Conservation (phyloP, 2,888 invertebrate genomes). For the Miltochrista miniata region DNA sequence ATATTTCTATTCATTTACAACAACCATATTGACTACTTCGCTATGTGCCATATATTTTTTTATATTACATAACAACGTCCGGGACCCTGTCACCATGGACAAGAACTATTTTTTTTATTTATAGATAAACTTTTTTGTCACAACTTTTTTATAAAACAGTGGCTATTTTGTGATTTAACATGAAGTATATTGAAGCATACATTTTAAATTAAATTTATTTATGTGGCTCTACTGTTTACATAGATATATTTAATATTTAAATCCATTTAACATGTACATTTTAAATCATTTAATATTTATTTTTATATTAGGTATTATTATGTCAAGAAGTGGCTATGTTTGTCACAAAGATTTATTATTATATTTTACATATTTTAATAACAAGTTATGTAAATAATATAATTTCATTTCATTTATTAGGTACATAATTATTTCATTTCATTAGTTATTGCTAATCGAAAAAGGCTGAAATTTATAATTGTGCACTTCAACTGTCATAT, state of each 20-base stretch:
- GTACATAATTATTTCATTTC: background rate
- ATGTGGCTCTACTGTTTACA: constrained; percentile 37
- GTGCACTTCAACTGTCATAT: too few relatives aligned
- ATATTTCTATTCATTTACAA: constrained; percentile 64
- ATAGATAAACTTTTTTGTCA: constrained; percentile 39
- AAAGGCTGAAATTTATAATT: too few relatives aligned
- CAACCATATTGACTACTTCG: constrained; percentile 48
- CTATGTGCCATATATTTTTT: constrained; percentile 30
- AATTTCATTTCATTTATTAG: constrained; percentile 2
- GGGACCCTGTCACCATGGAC: constrained; percentile 50
- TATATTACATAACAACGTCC: constrained; percentile 39
- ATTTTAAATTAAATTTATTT: constrained; percentile 26
- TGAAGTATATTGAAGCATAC: constrained; percentile 30
- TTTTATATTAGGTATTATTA: constrained; percentile 34
- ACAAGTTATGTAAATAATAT: background rate
- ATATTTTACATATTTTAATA: constrained; percentile 1
- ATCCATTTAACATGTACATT: constrained; percentile 30
- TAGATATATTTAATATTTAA: constrained; percentile 28
- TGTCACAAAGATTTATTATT: background rate
- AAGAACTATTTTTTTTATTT: constrained; percentile 37
- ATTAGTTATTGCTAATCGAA: too few relatives aligned
- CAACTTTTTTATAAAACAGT: constrained; percentile 49
- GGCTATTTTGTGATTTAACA: constrained; percentile 34
- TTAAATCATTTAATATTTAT: constrained; percentile 29
- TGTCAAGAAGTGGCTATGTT: constrained; percentile 29